These are phyloP conservation scores for Barypeithes pellucidus DNA, from an alignment of 2,888 invertebrate species.

Conservation along the genomic window DNA sequence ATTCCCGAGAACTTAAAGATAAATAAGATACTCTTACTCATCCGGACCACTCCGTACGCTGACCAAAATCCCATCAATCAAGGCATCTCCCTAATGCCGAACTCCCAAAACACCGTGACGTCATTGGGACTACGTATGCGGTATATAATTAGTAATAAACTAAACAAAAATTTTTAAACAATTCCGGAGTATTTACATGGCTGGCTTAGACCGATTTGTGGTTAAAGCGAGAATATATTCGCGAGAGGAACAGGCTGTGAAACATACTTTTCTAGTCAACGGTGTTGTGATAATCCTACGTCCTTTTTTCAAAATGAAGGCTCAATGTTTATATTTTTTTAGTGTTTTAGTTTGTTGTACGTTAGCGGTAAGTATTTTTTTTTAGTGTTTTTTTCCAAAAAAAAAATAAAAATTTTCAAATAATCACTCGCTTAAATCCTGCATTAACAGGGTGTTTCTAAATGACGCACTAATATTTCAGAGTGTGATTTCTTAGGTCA, in stretches of 20 bases:
- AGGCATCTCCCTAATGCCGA: conserved; percentile 4
- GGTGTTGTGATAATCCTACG: conserved; percentile 4
- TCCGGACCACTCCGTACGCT: not conserved
- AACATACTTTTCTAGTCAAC: conserved; percentile 35
- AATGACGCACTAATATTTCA: too few species aligned
- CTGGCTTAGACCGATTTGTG: conserved; percentile 23
- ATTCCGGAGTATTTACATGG: conserved; percentile 47
- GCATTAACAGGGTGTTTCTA: too few species aligned
- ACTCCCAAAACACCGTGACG: conserved; percentile 27
- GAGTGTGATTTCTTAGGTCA: too few species aligned
- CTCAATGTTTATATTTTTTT: conserved; percentile 38
- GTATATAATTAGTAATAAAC: conserved; percentile 48
- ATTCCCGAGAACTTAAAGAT: not conserved
- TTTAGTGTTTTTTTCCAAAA: not conserved
- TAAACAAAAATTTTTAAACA: conserved; percentile 49
- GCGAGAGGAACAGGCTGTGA: conserved; percentile 38
- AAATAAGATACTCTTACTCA: not conserved
- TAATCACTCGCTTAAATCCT: too few species aligned
- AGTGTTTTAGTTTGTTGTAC: conserved; percentile 48
- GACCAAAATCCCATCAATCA: conserved; percentile 12
- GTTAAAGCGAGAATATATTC: conserved; percentile 22
- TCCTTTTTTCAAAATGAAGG: conserved; percentile 38
- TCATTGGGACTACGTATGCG: conserved; percentile 33
- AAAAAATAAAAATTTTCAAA: too few species aligned
- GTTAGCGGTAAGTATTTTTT: conserved; percentile 46